Evolutionary conservation across 2,888 invertebrate species (phyloP).

Genomic region (Lissocephala sabroskyi): DNA sequence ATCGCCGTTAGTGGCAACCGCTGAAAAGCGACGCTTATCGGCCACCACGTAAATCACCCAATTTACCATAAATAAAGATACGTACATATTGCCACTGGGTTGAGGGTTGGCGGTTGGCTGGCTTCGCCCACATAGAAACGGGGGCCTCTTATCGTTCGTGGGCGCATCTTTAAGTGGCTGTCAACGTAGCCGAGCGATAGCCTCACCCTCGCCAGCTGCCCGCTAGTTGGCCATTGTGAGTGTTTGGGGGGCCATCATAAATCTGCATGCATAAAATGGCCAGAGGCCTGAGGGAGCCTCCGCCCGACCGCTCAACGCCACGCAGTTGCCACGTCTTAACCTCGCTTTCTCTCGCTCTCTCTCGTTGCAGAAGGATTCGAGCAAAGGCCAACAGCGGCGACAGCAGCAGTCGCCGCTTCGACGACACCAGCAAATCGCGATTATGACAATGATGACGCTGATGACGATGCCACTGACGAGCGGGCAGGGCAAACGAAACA

Average conservation of each 20-base stretch:
- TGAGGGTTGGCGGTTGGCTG: neutral
- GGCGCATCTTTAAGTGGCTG: conserved; percentile 65
- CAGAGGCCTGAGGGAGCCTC: conserved; percentile 1
- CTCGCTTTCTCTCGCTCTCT: too few relatives aligned
- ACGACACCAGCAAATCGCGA: conserved; percentile 56
- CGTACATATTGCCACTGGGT: conserved; percentile 54
- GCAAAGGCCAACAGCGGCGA: conserved; percentile 26
- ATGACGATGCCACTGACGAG: conserved; percentile 34
- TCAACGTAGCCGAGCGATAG: conserved; percentile 41
- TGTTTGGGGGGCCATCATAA: conserved; percentile 31
- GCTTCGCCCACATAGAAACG: conserved; percentile 8
- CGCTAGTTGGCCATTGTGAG: conserved; percentile 15
- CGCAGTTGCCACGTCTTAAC: neutral
- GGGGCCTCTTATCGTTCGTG: conserved; percentile 52
- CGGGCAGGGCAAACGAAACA: too few relatives aligned
- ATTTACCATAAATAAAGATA: conserved; percentile 65
- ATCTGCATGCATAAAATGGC: conserved; percentile 37
- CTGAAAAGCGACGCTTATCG: conserved; percentile 63
- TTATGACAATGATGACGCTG: conserved; percentile 64
- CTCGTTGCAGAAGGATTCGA: conserved; percentile 31
- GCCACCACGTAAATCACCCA: conserved; percentile 67
- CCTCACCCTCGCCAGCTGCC: neutral
- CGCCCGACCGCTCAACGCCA: neutral
- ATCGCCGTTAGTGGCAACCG: conserved; percentile 29
- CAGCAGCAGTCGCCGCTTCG: too few relatives aligned